phyloP scores from a whole-genome alignment of 2,797 vertebrate genomes.

The Hybognathus amarus region DNA sequence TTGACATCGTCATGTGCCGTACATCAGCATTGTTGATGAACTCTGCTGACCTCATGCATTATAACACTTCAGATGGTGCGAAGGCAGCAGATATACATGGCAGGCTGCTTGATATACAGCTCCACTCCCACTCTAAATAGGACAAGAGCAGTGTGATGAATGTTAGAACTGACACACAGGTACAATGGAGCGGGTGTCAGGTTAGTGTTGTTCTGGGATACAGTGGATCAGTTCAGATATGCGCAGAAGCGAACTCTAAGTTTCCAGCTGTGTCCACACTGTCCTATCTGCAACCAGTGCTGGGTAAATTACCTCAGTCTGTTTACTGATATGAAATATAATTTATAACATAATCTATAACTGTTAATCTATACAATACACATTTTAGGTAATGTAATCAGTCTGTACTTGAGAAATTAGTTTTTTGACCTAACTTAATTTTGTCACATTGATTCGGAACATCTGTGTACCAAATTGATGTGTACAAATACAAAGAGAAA shows the following conservation, averaged over 20 bases:
- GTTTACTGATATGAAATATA: too few relatives aligned
- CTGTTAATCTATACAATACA: neutral
- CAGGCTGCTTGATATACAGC: conserved; percentile 10
- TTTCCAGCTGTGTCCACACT: conserved; percentile 36
- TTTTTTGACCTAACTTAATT: neutral
- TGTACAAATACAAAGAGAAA: neutral
- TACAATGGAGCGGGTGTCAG: conserved; percentile 27
- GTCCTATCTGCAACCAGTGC: neutral
- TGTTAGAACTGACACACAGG: conserved; percentile 46
- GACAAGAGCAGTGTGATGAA: conserved; percentile 22
- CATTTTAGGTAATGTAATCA: neutral
- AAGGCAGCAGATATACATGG: neutral
- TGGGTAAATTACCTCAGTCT: neutral
- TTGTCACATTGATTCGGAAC: neutral
- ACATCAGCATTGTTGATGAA: neutral
- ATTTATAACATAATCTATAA: neutral
- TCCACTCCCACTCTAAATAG: conserved; percentile 26
- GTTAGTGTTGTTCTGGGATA: conserved; percentile 49
- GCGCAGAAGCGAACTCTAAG: conserved; percentile 35
- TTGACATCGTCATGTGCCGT: neutral
- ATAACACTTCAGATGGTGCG: neutral
- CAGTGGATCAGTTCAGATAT: conserved; percentile 43
- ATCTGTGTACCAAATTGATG: neutral
- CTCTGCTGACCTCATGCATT: neutral
- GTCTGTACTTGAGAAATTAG: too few relatives aligned